Conservation (phyloP, 2,888 invertebrate species). For the Ametastegia equiseti region DNA sequence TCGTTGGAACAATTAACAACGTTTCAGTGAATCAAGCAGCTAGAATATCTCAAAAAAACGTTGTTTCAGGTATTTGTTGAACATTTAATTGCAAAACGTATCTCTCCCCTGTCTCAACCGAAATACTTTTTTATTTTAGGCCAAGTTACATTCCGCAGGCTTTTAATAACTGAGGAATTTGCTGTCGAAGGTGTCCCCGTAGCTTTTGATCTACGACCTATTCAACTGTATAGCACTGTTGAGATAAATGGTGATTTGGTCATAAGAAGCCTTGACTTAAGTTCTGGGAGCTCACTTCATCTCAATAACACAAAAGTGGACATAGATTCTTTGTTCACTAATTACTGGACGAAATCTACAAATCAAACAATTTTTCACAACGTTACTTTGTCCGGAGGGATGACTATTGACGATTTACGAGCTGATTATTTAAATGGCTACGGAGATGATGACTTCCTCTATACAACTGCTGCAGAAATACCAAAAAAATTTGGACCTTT, state of each 20-base stretch:
- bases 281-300: conserved; percentile 48
- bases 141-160: conserved; percentile 57
- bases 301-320: conserved; percentile 51
- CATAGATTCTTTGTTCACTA: conserved; percentile 53
- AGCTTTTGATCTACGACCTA: conserved; percentile 40
- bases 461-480: conserved; percentile 59
- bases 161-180: conserved; percentile 63
- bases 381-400: conserved; percentile 58
- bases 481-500: conserved; percentile 54
- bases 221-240: conserved; percentile 64
- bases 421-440: conserved; percentile 62
- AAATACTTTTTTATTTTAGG: conserved; percentile 56
- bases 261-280: conserved; percentile 56
- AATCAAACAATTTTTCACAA: conserved; percentile 59
- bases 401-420: conserved; percentile 62
- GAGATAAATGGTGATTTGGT: conserved; percentile 61
- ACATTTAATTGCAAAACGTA: not conserved
- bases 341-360: conserved; percentile 66
- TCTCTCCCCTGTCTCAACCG: not conserved
- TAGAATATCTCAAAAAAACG: conserved; percentile 62
- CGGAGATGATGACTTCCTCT: conserved; percentile 62
- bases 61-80: conserved; percentile 63
- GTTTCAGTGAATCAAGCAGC: conserved; percentile 62
- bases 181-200: conserved; percentile 53
- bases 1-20: conserved; percentile 62